phyloP scores from a whole-genome alignment of 2,888 invertebrate genomes.

The Agrotis exclamationis region DNA sequence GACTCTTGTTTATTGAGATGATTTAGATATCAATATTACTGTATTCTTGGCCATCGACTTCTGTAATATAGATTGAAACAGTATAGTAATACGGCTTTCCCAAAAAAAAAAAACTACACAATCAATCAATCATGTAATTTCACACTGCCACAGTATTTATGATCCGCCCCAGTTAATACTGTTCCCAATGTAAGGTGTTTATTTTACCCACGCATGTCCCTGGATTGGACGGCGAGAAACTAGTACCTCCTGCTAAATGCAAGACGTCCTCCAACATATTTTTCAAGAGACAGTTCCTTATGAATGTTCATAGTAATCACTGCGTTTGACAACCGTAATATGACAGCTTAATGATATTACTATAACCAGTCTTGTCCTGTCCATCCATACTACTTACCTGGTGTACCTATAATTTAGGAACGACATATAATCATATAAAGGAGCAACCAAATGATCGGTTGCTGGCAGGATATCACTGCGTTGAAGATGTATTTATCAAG shows the following conservation, averaged over 20 bases:
- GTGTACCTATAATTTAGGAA: conserved; percentile 42
- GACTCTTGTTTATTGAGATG: neutral
- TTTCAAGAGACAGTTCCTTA: neutral
- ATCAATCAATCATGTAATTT: too few species aligned
- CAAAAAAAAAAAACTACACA: too few species aligned
- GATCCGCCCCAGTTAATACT: too few species aligned
- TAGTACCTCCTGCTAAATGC: neutral
- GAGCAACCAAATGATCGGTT: conserved; percentile 45
- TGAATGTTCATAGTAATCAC: neutral
- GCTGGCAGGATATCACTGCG: conserved; percentile 44
- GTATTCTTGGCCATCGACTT: neutral
- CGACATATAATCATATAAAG: conserved; percentile 39
- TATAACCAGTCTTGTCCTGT: neutral
- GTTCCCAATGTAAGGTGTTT: too few species aligned
- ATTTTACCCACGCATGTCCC: too few species aligned
- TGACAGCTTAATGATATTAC: neutral
- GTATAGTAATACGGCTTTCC: too few species aligned
- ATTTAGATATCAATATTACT: neutral
- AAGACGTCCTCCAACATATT: neutral
- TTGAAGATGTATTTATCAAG: conserved; percentile 29
- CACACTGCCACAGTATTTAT: too few species aligned
- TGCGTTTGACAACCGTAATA: conserved; percentile 8
- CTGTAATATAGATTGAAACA: too few species aligned
- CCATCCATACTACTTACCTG: neutral
- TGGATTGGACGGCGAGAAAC: too few species aligned